These are phyloP conservation scores for Chondrosia reniformis DNA, from an alignment of 37 sponge, comb jelly and placozoan genomes.

Conservation along the genomic window DNA sequence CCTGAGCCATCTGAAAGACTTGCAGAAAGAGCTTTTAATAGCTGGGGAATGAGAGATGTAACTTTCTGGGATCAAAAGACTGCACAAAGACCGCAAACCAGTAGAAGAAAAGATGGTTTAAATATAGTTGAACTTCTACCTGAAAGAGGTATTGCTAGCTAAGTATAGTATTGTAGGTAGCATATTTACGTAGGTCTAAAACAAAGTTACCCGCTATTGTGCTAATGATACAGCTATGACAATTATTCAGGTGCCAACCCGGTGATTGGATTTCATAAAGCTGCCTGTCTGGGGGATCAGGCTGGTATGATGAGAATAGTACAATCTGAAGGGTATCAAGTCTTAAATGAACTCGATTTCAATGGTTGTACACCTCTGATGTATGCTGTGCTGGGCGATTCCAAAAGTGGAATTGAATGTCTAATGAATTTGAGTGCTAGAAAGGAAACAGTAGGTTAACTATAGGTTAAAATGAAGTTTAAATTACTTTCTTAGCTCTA, in stretches of 20 bases:
- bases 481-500: background rate
- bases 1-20: background rate
- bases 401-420: conserved; percentile 61
- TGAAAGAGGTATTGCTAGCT: background rate
- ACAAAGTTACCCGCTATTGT: background rate
- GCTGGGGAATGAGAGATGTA: background rate
- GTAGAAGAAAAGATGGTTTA: background rate
- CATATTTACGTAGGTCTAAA: background rate
- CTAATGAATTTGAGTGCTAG: conserved; percentile 69
- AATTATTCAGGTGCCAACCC: conserved; percentile 29
- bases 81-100: background rate
- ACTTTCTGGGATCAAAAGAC: background rate
- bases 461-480: background rate
- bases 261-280: conserved; percentile 69
- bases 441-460: conserved; percentile 55
- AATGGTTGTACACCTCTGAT: conserved; percentile 81
- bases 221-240: background rate
- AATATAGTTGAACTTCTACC: background rate
- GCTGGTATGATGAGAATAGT: conserved; percentile 58
- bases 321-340: conserved; percentile 47
- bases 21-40: background rate
- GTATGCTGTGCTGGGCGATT: conserved; percentile 84
- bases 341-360: conserved; percentile 55
- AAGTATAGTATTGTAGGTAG: background rate
- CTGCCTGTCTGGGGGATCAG: conserved; percentile 58